Base-by-base conservation (phyloP, 2,113 vertebrate genomes). In the Pelecanoides urinatrix region DNA sequence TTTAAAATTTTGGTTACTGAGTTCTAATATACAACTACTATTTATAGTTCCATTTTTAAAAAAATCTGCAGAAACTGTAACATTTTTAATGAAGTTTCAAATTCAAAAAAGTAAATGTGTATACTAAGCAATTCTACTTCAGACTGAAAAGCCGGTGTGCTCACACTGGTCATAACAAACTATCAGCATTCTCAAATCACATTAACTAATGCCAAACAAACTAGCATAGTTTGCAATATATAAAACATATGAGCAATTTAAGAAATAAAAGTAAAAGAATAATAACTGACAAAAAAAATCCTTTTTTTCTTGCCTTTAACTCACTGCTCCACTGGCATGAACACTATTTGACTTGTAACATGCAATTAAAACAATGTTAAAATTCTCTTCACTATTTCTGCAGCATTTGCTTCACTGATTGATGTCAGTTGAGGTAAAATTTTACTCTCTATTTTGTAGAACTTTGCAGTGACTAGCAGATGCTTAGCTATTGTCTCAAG, bases 401-500 rank as follows among this genome's bases (percentile, higher is more conserved):
- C 18, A 81, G 74, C 94, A 95, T 93, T 88, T 96, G 96, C 90
- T 94, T 87, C 86, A 65, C 77, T 91, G 86, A 96, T 65, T 79
- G 79, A 63, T 95, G 91, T 92, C 94, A 92, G 78, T 18, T 85
- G 73, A 95, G 75, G 95, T 95, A 96, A 88, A 87, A 96, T 61
- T 83, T 73, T 61, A 87, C 67, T 70, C 74, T 91, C 94, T 61
- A 81, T 94, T 95, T 77, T 82, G 77, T 30, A 86, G 88, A 71
- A 59, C 70, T 65, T 65, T 95, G 66, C 34, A 73, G 78, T 70
- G 77, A 74, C 78, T 70, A 94, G 80, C 55, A 97, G 93, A 94
- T 96, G 95, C 90, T 95, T 74, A 72, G 85, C 91, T 95, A 96
- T 90, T 96, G 88, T 90, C 71, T 85, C 72, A 86, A 42, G 82